Percentiles rank a stretch among this genome's conserved stretches.
phyloP scores from a whole-genome alignment of 2,797 vertebrate genomes.

The Percopsis omiscomaycus region DNA sequence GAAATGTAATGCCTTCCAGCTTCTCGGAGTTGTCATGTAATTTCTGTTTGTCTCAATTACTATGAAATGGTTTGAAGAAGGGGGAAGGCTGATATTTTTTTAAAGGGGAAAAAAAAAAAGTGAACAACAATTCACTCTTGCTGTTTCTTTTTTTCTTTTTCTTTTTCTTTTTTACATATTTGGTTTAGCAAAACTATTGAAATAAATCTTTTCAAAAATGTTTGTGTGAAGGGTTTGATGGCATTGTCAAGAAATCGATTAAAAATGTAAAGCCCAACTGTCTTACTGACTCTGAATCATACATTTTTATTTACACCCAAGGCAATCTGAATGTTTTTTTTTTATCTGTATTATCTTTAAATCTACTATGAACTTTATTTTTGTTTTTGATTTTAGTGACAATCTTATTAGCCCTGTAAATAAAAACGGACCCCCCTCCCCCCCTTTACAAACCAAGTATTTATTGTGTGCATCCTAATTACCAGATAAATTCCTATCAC shows the following conservation, averaged over 20 bases:
- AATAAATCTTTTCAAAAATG: conserved; percentile 78
- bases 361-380: too few species aligned
- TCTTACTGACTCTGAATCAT: conserved; percentile 35
- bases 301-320: background rate
- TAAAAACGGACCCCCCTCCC: too few species aligned
- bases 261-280: conserved; percentile 53
- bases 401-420: too few species aligned
- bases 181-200: conserved; percentile 77
- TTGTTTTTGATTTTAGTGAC: too few species aligned
- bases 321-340: too few species aligned
- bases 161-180: conserved; percentile 77
- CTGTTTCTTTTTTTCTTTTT: conserved; percentile 61
- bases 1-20: conserved; percentile 79
- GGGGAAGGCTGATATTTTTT: conserved; percentile 81
- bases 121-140: conserved; percentile 72
- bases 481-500: too few species aligned
- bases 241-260: conserved; percentile 60
- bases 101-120: conserved; percentile 71
- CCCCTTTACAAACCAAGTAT: too few species aligned
- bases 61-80: conserved; percentile 76
- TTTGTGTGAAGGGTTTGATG: conserved; percentile 66
- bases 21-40: conserved; percentile 61
- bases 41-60: conserved; percentile 72
- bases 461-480: too few species aligned
- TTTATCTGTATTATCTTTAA: too few species aligned